Conservation (phyloP, 2,888 invertebrate species). For the Limnephilus marmoratus region DNA sequence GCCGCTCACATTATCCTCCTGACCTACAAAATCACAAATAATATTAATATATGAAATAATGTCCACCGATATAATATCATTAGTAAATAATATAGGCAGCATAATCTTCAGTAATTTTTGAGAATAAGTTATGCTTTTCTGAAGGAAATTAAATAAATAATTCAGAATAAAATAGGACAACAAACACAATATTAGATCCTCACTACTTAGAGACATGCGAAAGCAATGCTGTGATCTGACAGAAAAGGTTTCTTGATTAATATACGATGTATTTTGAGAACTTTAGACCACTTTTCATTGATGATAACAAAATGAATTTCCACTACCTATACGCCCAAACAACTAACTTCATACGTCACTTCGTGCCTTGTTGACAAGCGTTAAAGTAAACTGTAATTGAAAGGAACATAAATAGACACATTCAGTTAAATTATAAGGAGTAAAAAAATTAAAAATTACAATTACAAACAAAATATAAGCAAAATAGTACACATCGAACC, state of each 20-base stretch:
- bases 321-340: slow-evolving; percentile 46
- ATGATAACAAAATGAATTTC: slow-evolving; percentile 49
- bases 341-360: slow-evolving; percentile 48
- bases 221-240: not conserved
- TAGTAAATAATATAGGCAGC: not conserved
- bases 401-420: slow-evolving; percentile 39
- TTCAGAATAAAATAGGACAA: slow-evolving; percentile 18
- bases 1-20: slow-evolving; percentile 68
- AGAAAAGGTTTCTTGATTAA: slow-evolving; percentile 21
- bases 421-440: slow-evolving; percentile 14
- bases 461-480: slow-evolving; percentile 36
- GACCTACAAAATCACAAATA: not conserved
- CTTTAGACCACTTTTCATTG: slow-evolving; percentile 41
- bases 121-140: not conserved
- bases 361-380: slow-evolving; percentile 56
- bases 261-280: slow-evolving; percentile 27
- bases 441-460: slow-evolving; percentile 21
- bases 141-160: not conserved
- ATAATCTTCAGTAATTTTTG: not conserved
- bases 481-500: slow-evolving; percentile 26
- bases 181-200: slow-evolving; percentile 26
- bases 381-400: slow-evolving; percentile 51
- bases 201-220: slow-evolving; percentile 25
- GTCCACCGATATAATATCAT: not conserved
- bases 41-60: not conserved